Conservation (phyloP, 2,113 vertebrate genomes). For the Sylvietta virens region DNA sequence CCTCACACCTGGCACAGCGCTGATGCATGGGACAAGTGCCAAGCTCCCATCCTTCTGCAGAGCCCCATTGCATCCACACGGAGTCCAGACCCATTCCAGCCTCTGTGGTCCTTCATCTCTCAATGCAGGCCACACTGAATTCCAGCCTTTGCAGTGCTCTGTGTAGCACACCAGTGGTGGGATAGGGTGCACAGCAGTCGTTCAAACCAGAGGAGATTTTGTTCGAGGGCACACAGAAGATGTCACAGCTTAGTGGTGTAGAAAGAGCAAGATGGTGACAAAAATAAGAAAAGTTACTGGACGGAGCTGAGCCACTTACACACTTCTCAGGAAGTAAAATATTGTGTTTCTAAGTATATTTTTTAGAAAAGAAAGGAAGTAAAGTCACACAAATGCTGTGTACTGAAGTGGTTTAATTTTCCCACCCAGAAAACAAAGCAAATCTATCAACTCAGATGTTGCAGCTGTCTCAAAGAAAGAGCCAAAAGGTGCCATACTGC, state of each 20-base stretch:
- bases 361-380: neutral
- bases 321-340: constrained; percentile 5
- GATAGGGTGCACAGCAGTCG: neutral
- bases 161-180: neutral
- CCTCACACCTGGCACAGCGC: neutral
- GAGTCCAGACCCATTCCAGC: neutral
- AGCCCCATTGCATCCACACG: fast-evolving
- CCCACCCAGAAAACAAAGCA: neutral
- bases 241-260: neutral
- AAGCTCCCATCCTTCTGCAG: fast-evolving
- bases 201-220: neutral
- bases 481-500: neutral
- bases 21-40: neutral
- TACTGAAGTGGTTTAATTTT: neutral
- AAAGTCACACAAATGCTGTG: neutral
- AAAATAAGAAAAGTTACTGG: neutral
- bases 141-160: neutral
- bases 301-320: neutral
- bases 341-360: neutral
- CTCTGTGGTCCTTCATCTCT: neutral
- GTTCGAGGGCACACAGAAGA: neutral
- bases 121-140: neutral
- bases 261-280: neutral
- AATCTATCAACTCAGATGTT: neutral
- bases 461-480: neutral